phyloP scores from a whole-genome alignment of 2,113 vertebrate genomes.

The Brachypteracias leptosomus region DNA sequence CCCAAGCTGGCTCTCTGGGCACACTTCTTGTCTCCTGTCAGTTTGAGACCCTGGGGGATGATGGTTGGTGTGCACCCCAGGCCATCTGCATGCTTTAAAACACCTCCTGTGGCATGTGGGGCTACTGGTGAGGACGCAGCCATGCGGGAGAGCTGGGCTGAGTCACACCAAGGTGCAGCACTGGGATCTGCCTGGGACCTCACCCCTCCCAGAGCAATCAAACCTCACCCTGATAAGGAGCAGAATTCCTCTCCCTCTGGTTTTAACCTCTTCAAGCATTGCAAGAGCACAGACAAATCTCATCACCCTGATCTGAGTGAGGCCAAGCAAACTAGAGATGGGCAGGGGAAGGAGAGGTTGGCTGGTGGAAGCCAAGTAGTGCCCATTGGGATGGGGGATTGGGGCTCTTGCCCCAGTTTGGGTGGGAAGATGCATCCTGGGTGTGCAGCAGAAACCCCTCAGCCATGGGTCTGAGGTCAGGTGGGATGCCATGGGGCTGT shows the following conservation, averaged over 20 bases:
- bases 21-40: no score
- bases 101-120: rapidly evolving
- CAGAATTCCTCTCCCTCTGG: neutral
- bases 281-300: neutral
- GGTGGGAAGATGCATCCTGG: rapidly evolving
- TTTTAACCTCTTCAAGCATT: neutral
- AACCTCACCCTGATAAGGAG: neutral
- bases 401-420: neutral
- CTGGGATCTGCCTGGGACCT: neutral
- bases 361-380: rapidly evolving
- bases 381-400: rapidly evolving
- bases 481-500: neutral
- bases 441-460: neutral
- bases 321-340: neutral
- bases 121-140: rapidly evolving
- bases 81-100: rapidly evolving
- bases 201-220: neutral
- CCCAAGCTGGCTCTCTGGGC: neutral
- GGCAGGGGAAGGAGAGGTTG: neutral
- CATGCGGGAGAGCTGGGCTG: neutral
- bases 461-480: neutral
- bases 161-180: neutral
- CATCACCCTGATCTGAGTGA: neutral
- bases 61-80: neutral
- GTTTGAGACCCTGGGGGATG: rapidly evolving